These are phyloP conservation scores for Panurus biarmicus DNA, from an alignment of 2,113 vertebrate genomes.

Conservation along the genomic window DNA sequence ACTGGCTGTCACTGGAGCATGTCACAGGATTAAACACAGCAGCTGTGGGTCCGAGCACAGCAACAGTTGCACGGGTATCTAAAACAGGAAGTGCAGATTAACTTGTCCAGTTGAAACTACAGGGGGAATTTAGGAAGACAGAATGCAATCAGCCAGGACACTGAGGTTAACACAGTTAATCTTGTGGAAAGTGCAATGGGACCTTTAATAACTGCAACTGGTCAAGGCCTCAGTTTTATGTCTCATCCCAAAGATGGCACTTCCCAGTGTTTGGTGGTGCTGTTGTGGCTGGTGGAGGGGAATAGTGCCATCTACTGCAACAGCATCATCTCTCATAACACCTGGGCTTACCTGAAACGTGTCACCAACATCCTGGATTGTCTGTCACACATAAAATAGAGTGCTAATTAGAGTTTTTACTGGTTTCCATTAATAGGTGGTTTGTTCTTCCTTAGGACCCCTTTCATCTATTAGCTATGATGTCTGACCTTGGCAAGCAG, in stretches of 20 bases:
- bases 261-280: not conserved
- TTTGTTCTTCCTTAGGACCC: not conserved
- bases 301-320: conserved; percentile 42
- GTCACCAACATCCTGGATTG: not conserved
- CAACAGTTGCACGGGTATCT: not conserved
- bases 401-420: not conserved
- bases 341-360: not conserved
- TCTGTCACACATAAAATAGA: not conserved
- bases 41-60: not conserved
- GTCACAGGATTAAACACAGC: not conserved
- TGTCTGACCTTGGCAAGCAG: not conserved
- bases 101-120: conserved; percentile 54
- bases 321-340: not conserved
- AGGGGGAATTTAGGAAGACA: conserved; percentile 62
- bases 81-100: conserved; percentile 59
- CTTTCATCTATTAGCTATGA: not conserved
- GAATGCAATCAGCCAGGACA: conserved; percentile 62
- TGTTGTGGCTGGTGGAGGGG: not conserved
- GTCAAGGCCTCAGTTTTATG: conserved; percentile 62
- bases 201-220: conserved; percentile 63
- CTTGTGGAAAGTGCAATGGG: conserved; percentile 64
- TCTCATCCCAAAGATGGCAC: conserved; percentile 56
- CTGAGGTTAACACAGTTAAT: conserved; percentile 65
- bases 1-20: not conserved
- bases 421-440: not conserved